Evolutionary conservation across 2,888 invertebrate genomes (phyloP).

Genomic region (Epinotia demarniana): DNA sequence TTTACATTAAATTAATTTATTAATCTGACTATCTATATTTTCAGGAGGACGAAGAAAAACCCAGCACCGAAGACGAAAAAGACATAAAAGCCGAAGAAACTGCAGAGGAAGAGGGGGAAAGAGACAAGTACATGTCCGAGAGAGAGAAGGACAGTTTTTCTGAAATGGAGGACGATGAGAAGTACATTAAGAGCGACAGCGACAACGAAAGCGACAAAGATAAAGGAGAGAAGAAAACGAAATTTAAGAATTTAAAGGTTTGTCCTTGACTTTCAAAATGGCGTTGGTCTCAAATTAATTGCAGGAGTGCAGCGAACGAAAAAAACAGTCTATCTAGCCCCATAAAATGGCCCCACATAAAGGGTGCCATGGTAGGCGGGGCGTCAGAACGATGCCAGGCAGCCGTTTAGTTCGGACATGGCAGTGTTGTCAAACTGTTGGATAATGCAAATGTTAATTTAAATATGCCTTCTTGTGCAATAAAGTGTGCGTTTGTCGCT

Average conservation of each 20-base stretch:
- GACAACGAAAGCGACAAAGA: conserved; percentile 79
- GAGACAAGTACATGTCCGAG: conserved; percentile 63
- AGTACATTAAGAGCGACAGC: conserved; percentile 77
- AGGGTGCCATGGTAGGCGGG: too few species aligned
- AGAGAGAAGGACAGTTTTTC: conserved; percentile 79
- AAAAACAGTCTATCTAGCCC: too few species aligned
- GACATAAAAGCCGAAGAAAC: conserved; percentile 69
- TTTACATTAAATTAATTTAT: too few species aligned
- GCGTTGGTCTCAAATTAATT: too few species aligned
- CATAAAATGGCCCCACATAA: too few species aligned
- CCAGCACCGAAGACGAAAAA: conserved; percentile 74
- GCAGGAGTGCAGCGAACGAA: too few species aligned
- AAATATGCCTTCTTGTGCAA: too few species aligned
- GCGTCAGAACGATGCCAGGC: too few species aligned
- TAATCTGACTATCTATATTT: background rate
- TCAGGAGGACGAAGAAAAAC: conserved; percentile 72
- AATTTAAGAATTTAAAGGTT: conserved; percentile 78
- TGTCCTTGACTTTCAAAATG: background rate
- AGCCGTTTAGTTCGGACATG: too few species aligned
- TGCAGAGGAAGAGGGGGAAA: conserved; percentile 65
- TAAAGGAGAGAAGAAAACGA: conserved; percentile 61
- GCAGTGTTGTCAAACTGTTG: too few species aligned
- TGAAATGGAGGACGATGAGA: conserved; percentile 81
- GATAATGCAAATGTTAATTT: too few species aligned
- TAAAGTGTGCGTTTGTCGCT: too few species aligned